Conservation (phyloP, 2,888 invertebrate species). For the Pseudeuparius sepicola region DNA sequence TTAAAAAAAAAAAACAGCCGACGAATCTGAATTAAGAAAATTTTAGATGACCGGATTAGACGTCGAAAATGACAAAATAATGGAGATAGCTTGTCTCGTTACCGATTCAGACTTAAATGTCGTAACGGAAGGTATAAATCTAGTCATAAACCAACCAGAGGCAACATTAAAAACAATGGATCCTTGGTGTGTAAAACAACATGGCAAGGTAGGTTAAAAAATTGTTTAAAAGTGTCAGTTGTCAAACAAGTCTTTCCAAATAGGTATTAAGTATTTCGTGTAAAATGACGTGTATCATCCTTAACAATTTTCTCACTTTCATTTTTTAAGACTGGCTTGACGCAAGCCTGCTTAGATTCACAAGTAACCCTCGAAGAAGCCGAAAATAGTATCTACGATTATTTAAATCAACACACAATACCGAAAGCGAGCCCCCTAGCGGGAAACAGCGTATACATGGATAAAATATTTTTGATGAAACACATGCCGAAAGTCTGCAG, state of each 20-base stretch:
- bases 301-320: slow-evolving; percentile 6
- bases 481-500: slow-evolving; percentile 70
- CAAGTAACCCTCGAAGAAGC: slow-evolving; percentile 54
- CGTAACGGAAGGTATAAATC: slow-evolving; percentile 62
- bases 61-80: slow-evolving; percentile 61
- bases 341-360: slow-evolving; percentile 61
- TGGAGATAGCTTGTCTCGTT: slow-evolving; percentile 84
- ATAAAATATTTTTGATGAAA: slow-evolving; percentile 69
- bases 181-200: slow-evolving; percentile 75
- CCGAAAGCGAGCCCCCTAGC: slow-evolving; percentile 62
- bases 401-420: slow-evolving; percentile 51
- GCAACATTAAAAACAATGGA: slow-evolving; percentile 65
- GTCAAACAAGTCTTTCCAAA: too few species aligned
- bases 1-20: not conserved
- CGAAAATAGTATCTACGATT: slow-evolving; percentile 60
- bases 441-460: slow-evolving; percentile 83
- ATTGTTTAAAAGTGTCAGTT: not conserved
- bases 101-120: slow-evolving; percentile 73
- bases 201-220: slow-evolving; percentile 63
- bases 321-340: slow-evolving; percentile 65
- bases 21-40: slow-evolving; percentile 4
- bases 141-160: slow-evolving; percentile 71
- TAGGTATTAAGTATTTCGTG: too few species aligned
- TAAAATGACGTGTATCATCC: too few species aligned
- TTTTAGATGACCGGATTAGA: slow-evolving; percentile 83